These are phyloP conservation scores for Muscicapa striata DNA, from an alignment of 2,797 vertebrate genomes.

Conservation along the genomic window DNA sequence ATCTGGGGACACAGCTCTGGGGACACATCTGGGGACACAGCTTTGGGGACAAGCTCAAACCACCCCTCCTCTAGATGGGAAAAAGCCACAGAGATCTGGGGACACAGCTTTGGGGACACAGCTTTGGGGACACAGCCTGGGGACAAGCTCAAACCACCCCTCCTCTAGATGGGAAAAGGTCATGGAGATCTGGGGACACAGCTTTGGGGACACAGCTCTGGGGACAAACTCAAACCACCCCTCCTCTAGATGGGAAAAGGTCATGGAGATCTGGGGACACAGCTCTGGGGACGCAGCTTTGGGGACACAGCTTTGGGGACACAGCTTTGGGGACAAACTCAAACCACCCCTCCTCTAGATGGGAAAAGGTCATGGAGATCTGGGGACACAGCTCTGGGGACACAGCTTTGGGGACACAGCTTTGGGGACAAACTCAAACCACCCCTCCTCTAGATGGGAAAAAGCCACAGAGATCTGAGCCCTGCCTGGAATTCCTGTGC, in stretches of 20 bases:
- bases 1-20: background rate
- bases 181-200: rapidly evolving
- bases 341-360: rapidly evolving
- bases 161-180: background rate
- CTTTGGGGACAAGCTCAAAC: background rate
- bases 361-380: background rate
- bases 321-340: background rate
- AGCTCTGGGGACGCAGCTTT: no score
- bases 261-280: no score
- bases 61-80: rapidly evolving
- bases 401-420: background rate
- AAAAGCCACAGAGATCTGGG: rapidly evolving
- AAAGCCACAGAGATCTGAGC: rapidly evolving
- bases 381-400: no score
- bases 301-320: background rate
- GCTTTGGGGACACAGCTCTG: background rate
- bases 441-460: rapidly evolving
- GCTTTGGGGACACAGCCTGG: no score
- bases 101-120: no score
- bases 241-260: background rate
- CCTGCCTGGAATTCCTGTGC: rapidly evolving
- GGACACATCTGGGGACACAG: background rate
- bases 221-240: background rate
- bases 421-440: background rate
- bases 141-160: rapidly evolving